Percentiles rank a stretch among this genome's conserved stretches.
Evolutionary conservation across 2,113 vertebrate species (phyloP).

Genomic region (Mystacornis crossleyi): DNA sequence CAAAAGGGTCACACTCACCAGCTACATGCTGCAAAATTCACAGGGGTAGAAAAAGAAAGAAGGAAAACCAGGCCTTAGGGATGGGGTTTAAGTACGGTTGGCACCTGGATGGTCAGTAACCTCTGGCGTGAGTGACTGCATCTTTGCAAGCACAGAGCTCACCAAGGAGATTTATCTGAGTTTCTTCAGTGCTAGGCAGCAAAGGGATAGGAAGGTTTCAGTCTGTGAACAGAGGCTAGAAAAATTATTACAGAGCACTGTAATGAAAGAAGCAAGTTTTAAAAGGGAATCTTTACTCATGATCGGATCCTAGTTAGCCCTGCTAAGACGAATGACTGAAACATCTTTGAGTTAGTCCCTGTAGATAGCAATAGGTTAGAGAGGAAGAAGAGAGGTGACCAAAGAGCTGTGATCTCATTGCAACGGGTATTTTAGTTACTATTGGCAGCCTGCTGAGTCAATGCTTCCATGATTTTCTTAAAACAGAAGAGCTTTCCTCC

Average conservation of each 20-base stretch:
- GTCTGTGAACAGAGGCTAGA: background rate
- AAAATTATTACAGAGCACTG: background rate
- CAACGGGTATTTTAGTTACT: background rate
- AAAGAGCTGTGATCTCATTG: background rate
- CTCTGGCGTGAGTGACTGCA: background rate
- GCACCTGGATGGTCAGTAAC: background rate
- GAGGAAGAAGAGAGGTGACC: background rate
- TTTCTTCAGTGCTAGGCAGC: background rate
- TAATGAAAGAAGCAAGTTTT: background rate
- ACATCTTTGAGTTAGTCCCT: background rate
- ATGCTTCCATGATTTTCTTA: background rate
- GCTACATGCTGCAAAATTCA: background rate
- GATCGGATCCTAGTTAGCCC: constrained; percentile 27
- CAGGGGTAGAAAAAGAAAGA: background rate
- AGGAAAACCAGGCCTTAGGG: background rate
- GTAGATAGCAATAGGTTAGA: background rate
- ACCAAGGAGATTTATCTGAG: background rate
- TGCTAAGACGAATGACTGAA: background rate
- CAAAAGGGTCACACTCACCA: background rate
- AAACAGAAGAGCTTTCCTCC: background rate
- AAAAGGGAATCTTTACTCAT: constrained; percentile 7
- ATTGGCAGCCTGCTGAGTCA: background rate
- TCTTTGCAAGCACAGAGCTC: background rate
- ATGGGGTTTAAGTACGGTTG: background rate
- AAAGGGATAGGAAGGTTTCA: background rate